Conservation (phyloP, 2,888 invertebrate species). For the Liodrosophila aerea region DNA sequence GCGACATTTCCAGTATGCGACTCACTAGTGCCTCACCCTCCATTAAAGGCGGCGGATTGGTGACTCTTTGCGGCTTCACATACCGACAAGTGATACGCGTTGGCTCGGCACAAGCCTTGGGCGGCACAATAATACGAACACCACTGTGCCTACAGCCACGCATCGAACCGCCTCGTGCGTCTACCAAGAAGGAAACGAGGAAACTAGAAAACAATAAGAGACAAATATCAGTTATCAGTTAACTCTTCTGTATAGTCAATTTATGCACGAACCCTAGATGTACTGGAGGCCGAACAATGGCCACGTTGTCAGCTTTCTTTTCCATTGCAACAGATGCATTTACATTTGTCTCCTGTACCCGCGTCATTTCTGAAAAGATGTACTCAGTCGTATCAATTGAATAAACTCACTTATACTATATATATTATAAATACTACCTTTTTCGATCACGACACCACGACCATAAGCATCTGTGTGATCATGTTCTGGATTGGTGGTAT, state of each 20-base stretch:
- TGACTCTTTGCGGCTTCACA: conserved; percentile 86
- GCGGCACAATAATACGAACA: conserved; percentile 97
- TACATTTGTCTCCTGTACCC: conserved; percentile 4
- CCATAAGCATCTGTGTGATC: conserved; percentile 80
- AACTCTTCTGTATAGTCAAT: no score
- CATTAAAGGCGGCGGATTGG: conserved; percentile 97
- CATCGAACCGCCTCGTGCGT: conserved; percentile 99
- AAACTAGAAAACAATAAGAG: conserved; percentile 85
- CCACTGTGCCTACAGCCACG: conserved; percentile 99
- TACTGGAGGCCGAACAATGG: conserved; percentile 85
- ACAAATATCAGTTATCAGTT: neutral
- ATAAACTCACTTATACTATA: no score
- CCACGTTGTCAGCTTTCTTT: conserved; percentile 84
- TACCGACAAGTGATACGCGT: conserved; percentile 98
- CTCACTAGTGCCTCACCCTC: conserved; percentile 99
- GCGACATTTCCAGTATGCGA: conserved; percentile 96
- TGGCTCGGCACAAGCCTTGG: conserved; percentile 96
- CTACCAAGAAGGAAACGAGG: conserved; percentile 99
- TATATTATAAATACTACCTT: no score
- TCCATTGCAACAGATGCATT: conserved; percentile 65
- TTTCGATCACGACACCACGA: conserved; percentile 31
- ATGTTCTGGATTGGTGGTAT: conserved; percentile 85
- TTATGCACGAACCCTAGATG: conserved; percentile 85
- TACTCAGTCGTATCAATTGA: no score
- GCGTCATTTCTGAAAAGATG: conserved; percentile 17